Base-by-base conservation (phyloP, 2,888 invertebrate species). In the Hypercompe scribonia region DNA sequence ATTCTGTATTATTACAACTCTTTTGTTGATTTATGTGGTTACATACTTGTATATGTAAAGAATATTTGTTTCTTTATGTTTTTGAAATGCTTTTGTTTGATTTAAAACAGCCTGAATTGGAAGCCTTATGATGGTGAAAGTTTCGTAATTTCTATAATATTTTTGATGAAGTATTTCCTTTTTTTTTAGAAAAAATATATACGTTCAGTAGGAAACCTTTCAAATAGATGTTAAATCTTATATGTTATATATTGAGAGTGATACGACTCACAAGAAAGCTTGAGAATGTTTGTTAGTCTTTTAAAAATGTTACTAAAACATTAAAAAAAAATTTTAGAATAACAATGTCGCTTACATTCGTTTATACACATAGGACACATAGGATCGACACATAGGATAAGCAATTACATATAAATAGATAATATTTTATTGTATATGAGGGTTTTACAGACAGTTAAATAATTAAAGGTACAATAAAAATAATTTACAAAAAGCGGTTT, bases 1-100 rank as follows among this genome's bases (percentile, higher is more conserved):
- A 72, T 64, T 70, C 75, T 75, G 78, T 77, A 72, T 77, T 64
- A 65, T 66, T 33, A 65, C 34, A 81, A 78, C 65, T 76, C 67
- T 78, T 73, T 82, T 82, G 74, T 76, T 65, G 28, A 54, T 65
- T 70, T 70, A n/a, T 63, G 10, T 70, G 63, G 39, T 33, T 64
- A 33, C 33, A 3, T 70, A 63, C 10, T 42, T 69, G 39, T 61
- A 11, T 69, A 31, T 42, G 39, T 39, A 31, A 34, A 34, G 28
- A 39, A 24, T 50, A 28, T 42, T 70, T 54, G 28, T 50, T 64
- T 50, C 36, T 65, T 71, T 71, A 28, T 46, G 46, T 58, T 36
- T 24, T 54, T 39, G 28, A 65, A 54, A 54, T 13, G 61, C 31
- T 61, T 71, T 71, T 63, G 21, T 24, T 34, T 31, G 21, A 61